Percentiles rank a stretch among this genome's conserved stretches.
Evolutionary conservation across 2,113 vertebrate genomes (phyloP).

Genomic region (Vimba vimba): DNA sequence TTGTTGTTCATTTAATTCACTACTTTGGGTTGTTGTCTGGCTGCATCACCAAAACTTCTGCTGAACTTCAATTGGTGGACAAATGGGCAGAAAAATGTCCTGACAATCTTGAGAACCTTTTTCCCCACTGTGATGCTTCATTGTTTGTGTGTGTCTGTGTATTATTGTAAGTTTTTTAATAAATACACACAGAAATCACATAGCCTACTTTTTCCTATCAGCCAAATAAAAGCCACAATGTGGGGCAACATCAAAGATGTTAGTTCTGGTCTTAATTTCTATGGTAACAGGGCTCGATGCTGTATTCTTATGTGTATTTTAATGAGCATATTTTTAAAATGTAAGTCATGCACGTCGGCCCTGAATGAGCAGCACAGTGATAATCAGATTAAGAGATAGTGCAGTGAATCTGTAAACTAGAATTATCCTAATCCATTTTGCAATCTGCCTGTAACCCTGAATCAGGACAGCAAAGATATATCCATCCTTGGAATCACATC

Average conservation of each 20-base stretch:
- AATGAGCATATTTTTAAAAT: slow-evolving; percentile 31
- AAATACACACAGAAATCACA: not conserved
- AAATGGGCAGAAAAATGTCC: not conserved
- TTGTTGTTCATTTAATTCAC: slow-evolving; percentile 12
- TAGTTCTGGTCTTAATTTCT: slow-evolving; percentile 18
- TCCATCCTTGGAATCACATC: slow-evolving; percentile 26
- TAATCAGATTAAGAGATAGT: slow-evolving; percentile 50
- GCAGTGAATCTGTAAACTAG: slow-evolving; percentile 39
- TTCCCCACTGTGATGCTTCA: too few species aligned
- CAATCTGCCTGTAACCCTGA: slow-evolving; percentile 7
- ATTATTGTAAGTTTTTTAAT: not conserved
- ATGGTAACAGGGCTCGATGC: slow-evolving; percentile 15
- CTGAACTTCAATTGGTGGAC: not conserved
- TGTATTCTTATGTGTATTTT: slow-evolving; percentile 32
- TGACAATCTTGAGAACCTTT: not conserved
- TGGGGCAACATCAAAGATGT: not conserved
- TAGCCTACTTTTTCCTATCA: not conserved
- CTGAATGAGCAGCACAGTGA: slow-evolving; percentile 24
- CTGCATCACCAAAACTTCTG: not conserved
- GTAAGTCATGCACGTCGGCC: slow-evolving; percentile 31
- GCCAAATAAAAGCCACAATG: slow-evolving; percentile 5
- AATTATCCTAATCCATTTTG: slow-evolving; percentile 42
- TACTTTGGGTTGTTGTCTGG: not conserved
- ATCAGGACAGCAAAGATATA: not conserved
- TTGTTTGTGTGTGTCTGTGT: not conserved